A percentile compares a stretch with the other conserved stretches of the same genome.
Evolutionary conservation across 2,113 vertebrate genomes (phyloP).

Genomic region (Scopus umbretta): DNA sequence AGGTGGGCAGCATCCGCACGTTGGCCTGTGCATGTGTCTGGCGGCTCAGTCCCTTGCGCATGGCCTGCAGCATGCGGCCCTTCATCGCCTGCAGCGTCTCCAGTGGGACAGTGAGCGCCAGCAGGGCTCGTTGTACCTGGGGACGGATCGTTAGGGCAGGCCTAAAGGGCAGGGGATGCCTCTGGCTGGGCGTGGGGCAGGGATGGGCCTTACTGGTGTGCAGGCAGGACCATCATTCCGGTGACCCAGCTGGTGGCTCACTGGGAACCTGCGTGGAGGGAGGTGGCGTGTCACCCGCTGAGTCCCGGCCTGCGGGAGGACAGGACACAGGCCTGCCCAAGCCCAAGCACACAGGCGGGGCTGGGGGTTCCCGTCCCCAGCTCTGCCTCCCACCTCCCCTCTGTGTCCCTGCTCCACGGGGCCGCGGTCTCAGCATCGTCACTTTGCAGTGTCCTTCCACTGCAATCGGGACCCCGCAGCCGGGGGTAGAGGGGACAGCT

Average conservation of each 20-base stretch:
- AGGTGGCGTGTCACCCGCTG: not conserved
- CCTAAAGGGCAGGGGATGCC: not conserved
- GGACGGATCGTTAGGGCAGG: not conserved
- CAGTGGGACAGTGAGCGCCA: slow-evolving; percentile 61
- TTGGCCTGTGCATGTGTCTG: slow-evolving; percentile 34
- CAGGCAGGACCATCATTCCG: fast-evolving
- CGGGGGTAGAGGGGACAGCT: not conserved
- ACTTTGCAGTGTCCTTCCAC: not conserved
- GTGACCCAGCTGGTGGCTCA: not conserved
- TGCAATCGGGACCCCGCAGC: not conserved
- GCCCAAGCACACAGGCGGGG: not conserved
- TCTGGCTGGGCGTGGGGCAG: fast-evolving
- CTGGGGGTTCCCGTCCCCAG: too few species aligned
- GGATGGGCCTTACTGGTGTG: not conserved
- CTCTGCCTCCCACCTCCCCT: slow-evolving; percentile 1
- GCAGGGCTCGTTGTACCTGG: slow-evolving; percentile 72
- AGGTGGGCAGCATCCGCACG: slow-evolving; percentile 85
- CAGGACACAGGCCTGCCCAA: not conserved
- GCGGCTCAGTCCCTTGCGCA: slow-evolving; percentile 72
- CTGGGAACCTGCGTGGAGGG: not conserved
- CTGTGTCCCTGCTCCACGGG: not conserved
- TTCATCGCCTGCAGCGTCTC: slow-evolving; percentile 70
- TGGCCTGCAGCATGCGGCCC: slow-evolving; percentile 58
- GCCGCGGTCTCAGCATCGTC: fast-evolving
- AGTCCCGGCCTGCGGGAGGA: not conserved